Base-by-base conservation (phyloP, 2,888 invertebrate genomes). In the Cheilosia urbana region DNA sequence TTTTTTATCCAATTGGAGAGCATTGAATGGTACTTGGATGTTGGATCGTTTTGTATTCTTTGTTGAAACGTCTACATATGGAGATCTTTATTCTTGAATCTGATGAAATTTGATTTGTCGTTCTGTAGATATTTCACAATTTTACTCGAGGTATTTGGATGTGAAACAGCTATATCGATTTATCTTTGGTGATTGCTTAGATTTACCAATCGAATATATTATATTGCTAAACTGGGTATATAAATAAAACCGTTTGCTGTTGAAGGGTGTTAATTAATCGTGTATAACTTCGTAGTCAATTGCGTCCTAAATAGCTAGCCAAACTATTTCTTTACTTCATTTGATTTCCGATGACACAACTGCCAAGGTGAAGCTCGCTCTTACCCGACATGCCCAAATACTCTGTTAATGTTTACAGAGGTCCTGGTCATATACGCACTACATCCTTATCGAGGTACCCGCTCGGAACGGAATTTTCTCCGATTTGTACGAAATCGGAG, bases 1-100 rank as follows among this genome's bases (percentile, higher is more conserved):
- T 55, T 13, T 40, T 47, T 34, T 34, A 60, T 60, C 76, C 68
- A 77, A 68, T 68, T 60, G 68, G 68, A 77, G 68, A 37, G 17
- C 57, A 57, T 27, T 49, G 47, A 63, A 47, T 66, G 76, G 68
- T 77, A 58, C 60, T 77, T 65, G 51, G 47, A 47, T 47, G 47
- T 9, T 47, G 47, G 34, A 63, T 63, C 51, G 21, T 42, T 55
- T 63, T 63, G 11, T 37, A 17, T 51, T 27, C 37, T 45, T 30
- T 19, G 45, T 47, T 47, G 7, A 27, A 34, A 42, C 42, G 6
- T 30, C 45, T 53, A 55, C 17, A 73, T 53, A 53, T 15, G 6
- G 45, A 57, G 13, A 45, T 42, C n/a, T 37, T 15, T 53, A n/a
- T 53, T 66, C 40, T 45, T 17, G 34, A 21, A 45, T 55, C 19